Evolutionary conservation across 2,888 invertebrate genomes (phyloP).

Genomic region (Spicauda simplicius): DNA sequence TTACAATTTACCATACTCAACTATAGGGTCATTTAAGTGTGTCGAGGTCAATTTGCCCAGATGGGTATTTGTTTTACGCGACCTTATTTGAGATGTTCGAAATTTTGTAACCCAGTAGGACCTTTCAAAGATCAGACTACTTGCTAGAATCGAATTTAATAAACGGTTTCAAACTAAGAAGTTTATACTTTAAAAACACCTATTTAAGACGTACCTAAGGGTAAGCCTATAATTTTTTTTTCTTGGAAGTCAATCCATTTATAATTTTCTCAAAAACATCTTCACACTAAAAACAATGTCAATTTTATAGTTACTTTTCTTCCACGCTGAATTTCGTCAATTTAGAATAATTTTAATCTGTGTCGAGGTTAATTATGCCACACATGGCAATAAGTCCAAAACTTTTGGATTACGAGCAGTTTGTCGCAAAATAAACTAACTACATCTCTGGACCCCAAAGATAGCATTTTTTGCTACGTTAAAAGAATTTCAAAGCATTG

Average conservation of each 20-base stretch:
- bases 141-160: too few relatives aligned
- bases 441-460: neutral
- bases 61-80: neutral
- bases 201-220: too few relatives aligned
- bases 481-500: conserved; percentile 3
- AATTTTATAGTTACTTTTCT: too few relatives aligned
- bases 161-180: too few relatives aligned
- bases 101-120: neutral
- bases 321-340: too few relatives aligned
- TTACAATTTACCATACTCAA: conserved; percentile 33
- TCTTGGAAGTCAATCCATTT: neutral
- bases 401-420: neutral
- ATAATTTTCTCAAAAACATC: neutral
- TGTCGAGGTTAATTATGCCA: conserved; percentile 15
- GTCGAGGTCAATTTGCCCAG: conserved; percentile 21
- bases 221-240: too few relatives aligned
- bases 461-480: neutral
- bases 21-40: conserved; percentile 22
- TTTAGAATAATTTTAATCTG: conserved; percentile 8
- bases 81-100: neutral
- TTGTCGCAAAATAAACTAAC: conserved; percentile 2
- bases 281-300: neutral
- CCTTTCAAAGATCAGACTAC: too few relatives aligned
- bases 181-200: too few relatives aligned
- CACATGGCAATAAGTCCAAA: conserved; percentile 5